A percentile compares a stretch with the other conserved stretches of the same genome.
phyloP scores from a whole-genome alignment of 2,888 invertebrate genomes.

The Seladonia tumulorum region DNA sequence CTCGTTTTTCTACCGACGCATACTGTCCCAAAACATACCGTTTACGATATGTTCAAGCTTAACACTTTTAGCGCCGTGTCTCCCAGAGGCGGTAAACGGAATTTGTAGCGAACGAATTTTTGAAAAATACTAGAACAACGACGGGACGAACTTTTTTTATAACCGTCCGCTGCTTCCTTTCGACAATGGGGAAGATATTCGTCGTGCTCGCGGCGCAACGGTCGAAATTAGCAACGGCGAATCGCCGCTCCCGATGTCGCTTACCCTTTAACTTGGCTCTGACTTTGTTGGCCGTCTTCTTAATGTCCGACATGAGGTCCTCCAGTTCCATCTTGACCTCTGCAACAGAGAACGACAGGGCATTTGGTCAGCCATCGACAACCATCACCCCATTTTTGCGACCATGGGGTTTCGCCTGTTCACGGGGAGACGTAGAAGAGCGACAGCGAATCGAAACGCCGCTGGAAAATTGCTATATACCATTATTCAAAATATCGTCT shows the following conservation, averaged over 20 bases:
- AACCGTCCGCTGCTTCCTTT: neutral
- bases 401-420: neutral
- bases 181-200: neutral
- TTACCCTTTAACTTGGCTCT: conserved; percentile 99
- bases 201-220: neutral
- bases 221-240: neutral
- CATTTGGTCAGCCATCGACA: neutral
- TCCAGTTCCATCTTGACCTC: conserved; percentile 99
- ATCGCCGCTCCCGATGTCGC: conserved; percentile 72
- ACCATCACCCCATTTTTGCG: neutral
- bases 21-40: neutral
- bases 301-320: conserved; percentile 99
- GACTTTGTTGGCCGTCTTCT: conserved; percentile 99
- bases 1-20: neutral
- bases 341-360: conserved; percentile 83
- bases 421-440: too few species aligned
- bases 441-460: too few species aligned
- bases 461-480: too few species aligned
- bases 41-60: neutral
- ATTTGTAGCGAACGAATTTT: too few species aligned
- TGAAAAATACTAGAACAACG: too few species aligned
- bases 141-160: neutral
- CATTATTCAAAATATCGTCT: too few species aligned
- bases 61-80: neutral
- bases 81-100: too few species aligned